Evolutionary conservation across 1,140 invertebrate species (phyloP).

Genomic region (Medauroidea extradentata): DNA sequence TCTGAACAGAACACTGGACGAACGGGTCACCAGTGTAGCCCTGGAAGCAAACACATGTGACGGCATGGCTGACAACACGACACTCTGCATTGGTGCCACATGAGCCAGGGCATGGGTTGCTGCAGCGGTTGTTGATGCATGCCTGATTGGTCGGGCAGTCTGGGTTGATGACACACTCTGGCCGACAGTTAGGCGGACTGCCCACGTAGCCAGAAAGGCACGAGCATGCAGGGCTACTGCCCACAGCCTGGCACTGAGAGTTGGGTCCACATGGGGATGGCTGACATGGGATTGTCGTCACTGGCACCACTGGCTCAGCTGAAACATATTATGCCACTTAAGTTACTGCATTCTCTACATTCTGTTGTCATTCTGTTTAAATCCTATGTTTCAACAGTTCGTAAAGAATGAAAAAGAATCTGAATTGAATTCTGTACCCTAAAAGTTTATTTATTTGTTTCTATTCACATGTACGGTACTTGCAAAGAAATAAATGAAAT

Average conservation of each 20-base stretch:
- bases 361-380: no score
- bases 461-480: no score
- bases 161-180: conserved; percentile 71
- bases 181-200: conserved; percentile 65
- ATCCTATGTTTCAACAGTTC: no score
- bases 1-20: conserved; percentile 49
- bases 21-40: conserved; percentile 76
- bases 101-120: conserved; percentile 70
- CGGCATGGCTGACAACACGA: conserved; percentile 67
- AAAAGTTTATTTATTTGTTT: no score
- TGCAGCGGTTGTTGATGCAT: conserved; percentile 70
- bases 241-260: conserved; percentile 57
- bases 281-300: conserved; percentile 57
- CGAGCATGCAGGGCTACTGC: conserved; percentile 61
- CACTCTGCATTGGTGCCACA: conserved; percentile 75
- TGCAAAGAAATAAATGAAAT: no score
- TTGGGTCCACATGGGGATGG: conserved; percentile 78
- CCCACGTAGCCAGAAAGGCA: conserved; percentile 67
- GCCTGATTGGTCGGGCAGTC: conserved; percentile 68
- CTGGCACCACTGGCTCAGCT: conserved; percentile 16
- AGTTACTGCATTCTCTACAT: no score
- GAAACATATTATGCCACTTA: background rate
- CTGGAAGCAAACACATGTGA: conserved; percentile 65
- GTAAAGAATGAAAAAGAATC: no score
- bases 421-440: no score